These are phyloP conservation scores for Drosophila maculinotata DNA, from an alignment of 2,888 invertebrate species.

Conservation along the genomic window DNA sequence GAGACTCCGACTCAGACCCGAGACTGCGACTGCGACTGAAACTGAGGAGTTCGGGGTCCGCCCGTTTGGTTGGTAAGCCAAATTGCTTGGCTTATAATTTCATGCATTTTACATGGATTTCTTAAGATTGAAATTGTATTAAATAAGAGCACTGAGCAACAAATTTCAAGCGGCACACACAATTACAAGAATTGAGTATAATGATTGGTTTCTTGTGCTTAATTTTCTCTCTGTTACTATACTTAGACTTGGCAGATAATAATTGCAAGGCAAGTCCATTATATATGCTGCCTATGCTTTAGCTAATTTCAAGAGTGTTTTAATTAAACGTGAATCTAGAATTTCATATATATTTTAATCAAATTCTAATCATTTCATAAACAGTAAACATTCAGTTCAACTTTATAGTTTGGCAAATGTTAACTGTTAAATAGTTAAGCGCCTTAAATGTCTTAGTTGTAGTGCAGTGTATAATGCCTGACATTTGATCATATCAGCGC, in stretches of 20 bases:
- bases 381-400: neutral
- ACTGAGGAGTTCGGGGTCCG: slow-evolving; percentile 13
- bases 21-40: neutral
- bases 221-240: neutral
- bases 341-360: too few relatives aligned
- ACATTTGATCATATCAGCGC: slow-evolving; percentile 63
- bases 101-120: slow-evolving; percentile 62
- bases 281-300: too few relatives aligned
- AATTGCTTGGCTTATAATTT: slow-evolving; percentile 67
- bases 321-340: too few relatives aligned
- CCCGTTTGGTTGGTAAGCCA: slow-evolving; percentile 40
- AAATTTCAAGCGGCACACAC: slow-evolving; percentile 1
- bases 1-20: neutral
- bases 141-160: slow-evolving; percentile 41
- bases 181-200: neutral
- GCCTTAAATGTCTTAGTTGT: slow-evolving; percentile 15
- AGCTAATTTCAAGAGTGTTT: too few relatives aligned
- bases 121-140: slow-evolving; percentile 46
- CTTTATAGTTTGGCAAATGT: neutral
- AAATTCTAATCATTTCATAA: neutral
- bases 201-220: neutral
- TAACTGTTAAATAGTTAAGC: too few relatives aligned
- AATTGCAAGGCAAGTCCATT: too few relatives aligned
- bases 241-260: neutral
- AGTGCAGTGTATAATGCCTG: slow-evolving; percentile 44